These are phyloP conservation scores for Rhincodon typus DNA, from an alignment of 2,797 vertebrate species.

Conservation along the genomic window DNA sequence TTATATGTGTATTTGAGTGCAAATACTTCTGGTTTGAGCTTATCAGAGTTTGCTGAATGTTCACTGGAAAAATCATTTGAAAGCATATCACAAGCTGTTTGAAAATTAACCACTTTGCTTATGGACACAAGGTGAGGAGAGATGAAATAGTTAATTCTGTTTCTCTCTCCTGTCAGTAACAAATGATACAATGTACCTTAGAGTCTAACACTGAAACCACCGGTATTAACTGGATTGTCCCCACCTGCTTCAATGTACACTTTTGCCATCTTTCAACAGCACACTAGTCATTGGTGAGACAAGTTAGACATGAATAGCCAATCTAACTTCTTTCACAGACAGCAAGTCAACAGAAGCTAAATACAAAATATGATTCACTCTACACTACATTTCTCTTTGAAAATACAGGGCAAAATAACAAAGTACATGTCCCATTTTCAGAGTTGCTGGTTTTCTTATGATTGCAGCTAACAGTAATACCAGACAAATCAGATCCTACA, in stretches of 20 bases:
- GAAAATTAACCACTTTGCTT: too few species aligned
- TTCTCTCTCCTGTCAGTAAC: too few species aligned
- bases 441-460: neutral
- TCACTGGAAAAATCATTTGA: too few species aligned
- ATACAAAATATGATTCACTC: neutral
- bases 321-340: neutral
- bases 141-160: too few species aligned
- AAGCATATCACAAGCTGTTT: too few species aligned
- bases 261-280: neutral
- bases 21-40: too few species aligned
- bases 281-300: neutral
- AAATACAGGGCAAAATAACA: neutral
- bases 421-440: neutral
- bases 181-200: too few species aligned
- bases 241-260: neutral
- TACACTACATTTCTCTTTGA: neutral
- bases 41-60: too few species aligned
- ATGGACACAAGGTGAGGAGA: too few species aligned
- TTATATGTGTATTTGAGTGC: too few species aligned
- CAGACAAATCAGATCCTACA: too few species aligned
- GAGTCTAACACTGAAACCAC: neutral
- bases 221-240: neutral
- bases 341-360: neutral
- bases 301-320: neutral
- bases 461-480: too few species aligned